phyloP scores from a whole-genome alignment of 1,140 invertebrate genomes.

The Papilio helenus region DNA sequence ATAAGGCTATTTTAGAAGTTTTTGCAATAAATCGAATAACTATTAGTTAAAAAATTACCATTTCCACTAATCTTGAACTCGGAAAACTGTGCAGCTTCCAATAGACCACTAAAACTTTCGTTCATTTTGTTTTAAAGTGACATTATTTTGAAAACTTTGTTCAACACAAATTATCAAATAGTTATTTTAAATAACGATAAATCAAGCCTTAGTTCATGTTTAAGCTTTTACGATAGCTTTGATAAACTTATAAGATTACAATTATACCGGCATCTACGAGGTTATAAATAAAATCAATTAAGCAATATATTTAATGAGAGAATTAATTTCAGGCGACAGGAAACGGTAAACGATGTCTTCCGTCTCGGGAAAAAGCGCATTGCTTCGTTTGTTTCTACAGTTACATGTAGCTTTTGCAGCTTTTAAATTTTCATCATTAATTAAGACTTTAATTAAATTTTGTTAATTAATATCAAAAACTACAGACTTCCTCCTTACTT shows the following conservation, averaged over 20 bases:
- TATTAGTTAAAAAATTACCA: too few species aligned
- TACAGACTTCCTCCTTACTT: too few species aligned
- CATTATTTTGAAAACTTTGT: neutral
- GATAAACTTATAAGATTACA: constrained; percentile 11
- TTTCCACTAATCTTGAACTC: too few species aligned
- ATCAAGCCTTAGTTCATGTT: neutral
- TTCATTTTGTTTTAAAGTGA: neutral
- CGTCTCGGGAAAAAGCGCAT: constrained; percentile 4
- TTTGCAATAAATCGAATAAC: too few species aligned
- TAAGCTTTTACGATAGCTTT: neutral
- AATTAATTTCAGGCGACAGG: constrained; percentile 20
- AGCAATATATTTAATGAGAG: constrained; percentile 26
- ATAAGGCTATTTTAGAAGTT: too few species aligned
- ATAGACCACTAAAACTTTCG: neutral
- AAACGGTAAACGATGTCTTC: constrained; percentile 17
- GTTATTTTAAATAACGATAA: neutral
- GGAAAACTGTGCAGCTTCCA: too few species aligned
- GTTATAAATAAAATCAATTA: constrained; percentile 5
- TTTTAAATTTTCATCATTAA: neutral
- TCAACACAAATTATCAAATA: neutral
- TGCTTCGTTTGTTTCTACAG: neutral
- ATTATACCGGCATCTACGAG: neutral
- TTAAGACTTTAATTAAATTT: neutral
- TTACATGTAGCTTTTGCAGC: neutral
- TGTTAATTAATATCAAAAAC: neutral